A percentile compares a stretch with the other conserved stretches of the same genome.
Conservation (phyloP, 2,797 vertebrate species). For the Rhadinocentrus ornatus region DNA sequence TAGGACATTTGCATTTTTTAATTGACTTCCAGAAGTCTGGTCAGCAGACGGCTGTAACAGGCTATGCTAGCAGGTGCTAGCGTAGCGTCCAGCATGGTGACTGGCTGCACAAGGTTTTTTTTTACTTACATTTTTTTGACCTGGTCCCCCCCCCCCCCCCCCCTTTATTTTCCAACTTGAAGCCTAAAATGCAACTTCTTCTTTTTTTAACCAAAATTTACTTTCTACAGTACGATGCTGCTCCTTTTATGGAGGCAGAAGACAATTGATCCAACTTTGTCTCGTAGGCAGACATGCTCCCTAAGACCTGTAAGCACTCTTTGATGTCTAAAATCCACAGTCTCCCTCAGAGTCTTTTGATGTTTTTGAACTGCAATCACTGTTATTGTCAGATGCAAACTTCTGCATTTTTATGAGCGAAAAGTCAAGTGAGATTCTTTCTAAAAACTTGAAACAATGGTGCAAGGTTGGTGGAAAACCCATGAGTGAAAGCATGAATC, state of each 20-base stretch:
- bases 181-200: not conserved
- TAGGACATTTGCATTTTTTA: not conserved
- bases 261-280: constrained; percentile 5
- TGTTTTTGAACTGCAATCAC: not conserved
- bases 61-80: too few species aligned
- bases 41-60: too few species aligned
- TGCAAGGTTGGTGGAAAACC: not conserved
- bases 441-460: not conserved
- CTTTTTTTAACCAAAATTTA: not conserved
- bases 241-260: not conserved
- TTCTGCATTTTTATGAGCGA: not conserved
- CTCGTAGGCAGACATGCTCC: not conserved
- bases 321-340: constrained; percentile 7
- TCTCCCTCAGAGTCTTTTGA: constrained; percentile 12
- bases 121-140: too few species aligned
- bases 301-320: constrained; percentile 7
- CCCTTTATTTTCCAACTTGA: not conserved
- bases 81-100: too few species aligned
- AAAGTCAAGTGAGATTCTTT: not conserved
- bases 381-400: constrained; percentile 10
- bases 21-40: too few species aligned
- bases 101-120: too few species aligned
- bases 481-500: not conserved
- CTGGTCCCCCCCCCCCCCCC: too few species aligned
- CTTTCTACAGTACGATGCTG: not conserved